A percentile compares a stretch with the other conserved stretches of the same genome.
Evolutionary conservation across 2,888 invertebrate genomes (phyloP).

Genomic region (Helicoverpa assulta): DNA sequence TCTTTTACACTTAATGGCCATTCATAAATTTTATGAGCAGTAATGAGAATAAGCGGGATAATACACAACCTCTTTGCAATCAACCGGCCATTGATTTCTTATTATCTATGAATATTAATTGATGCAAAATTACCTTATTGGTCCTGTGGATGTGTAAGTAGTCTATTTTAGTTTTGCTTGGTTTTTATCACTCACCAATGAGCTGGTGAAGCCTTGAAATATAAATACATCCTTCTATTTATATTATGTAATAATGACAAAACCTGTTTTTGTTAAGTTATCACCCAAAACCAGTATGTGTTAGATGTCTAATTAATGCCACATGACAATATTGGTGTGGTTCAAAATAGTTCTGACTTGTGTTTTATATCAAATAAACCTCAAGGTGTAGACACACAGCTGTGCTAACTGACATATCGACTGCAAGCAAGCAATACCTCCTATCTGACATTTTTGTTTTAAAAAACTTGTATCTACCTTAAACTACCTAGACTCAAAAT

Average conservation of each 20-base stretch:
- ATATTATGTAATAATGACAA: constrained; percentile 7
- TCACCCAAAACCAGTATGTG: not conserved
- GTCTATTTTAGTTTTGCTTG: constrained; percentile 14
- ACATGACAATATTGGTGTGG: not conserved
- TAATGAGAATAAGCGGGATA: constrained; percentile 16
- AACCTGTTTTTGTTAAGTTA: not conserved
- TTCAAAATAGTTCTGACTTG: not conserved
- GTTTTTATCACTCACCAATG: constrained; percentile 28
- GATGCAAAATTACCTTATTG: constrained; percentile 39
- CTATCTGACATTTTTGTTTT: no score
- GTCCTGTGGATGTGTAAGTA: constrained; percentile 9
- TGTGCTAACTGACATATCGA: no score
- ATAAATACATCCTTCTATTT: constrained; percentile 18
- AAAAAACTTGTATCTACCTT: no score
- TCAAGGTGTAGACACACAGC: no score
- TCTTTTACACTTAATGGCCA: constrained; percentile 26
- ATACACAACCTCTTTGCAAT: constrained; percentile 23
- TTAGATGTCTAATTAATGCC: not conserved
- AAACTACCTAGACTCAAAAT: no score
- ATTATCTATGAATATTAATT: constrained; percentile 36
- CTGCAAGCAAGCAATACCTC: no score
- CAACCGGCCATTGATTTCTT: constrained; percentile 35
- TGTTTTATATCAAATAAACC: not conserved
- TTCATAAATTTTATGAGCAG: constrained; percentile 22
- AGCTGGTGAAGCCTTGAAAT: constrained; percentile 32